Base-by-base conservation (phyloP, 2,888 invertebrate species). In the Chloroclysta siterata region DNA sequence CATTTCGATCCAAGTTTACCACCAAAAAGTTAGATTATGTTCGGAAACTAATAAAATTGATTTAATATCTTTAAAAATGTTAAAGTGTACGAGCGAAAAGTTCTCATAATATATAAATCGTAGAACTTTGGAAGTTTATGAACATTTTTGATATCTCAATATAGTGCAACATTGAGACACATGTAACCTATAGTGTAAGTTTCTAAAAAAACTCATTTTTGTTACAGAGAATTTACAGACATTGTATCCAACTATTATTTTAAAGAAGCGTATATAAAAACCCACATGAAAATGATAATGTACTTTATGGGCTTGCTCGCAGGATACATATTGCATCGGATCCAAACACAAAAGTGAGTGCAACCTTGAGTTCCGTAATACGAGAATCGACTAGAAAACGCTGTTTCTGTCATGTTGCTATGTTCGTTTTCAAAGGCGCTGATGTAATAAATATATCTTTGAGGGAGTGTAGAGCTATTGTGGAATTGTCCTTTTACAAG, bases 241-340 rank as follows among this genome's bases (percentile, higher is more conserved):
- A 90, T 96, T 39, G 92, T 94, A 2, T 85, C 87, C 0, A 96
- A 96, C 75, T 84, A 83, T 56, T 96, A 95, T 74, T 96, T 95
- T 76, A 91, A 91, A 47, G 93, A 90, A 61, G 94, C 94, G 0
- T 96, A 96, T 72, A 94, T 96, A n/a, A 96, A 95, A 80, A 96
- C 96, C 0, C 96, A 96, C 71, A 95, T 96, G 95, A 94, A 96
- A 76, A 95, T 95, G 71, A 94, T 94, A n/a, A 94, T 95, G 0
- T 96, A 96, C 76, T 94, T 95, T 65, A 92, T 95, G 76, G 96
- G 96, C 5, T 80, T 96, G 53, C 72, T 95, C 13, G 94, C 94
- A 13, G 96, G 96, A 36, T 96, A 95, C 72, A 77, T 95, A 15
- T 87, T 95, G 5, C 95, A 96, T 82, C 87, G 93, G 67, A 91